Conservation (phyloP, 2,888 invertebrate genomes). For the Eupithecia vulgata region DNA sequence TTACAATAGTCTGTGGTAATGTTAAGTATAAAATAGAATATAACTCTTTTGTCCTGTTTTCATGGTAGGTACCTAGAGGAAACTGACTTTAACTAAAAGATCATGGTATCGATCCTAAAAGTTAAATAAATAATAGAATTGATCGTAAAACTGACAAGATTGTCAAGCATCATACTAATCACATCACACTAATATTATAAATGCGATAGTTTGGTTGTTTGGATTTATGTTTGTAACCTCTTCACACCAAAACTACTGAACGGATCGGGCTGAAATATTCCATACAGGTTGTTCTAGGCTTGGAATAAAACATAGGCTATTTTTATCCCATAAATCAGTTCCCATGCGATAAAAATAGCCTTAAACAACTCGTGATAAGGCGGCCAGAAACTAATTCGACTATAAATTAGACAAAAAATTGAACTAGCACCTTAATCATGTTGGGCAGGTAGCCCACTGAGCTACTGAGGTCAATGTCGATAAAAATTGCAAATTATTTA, state of each 20-base stretch:
- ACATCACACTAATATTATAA: too few species aligned
- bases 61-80: too few species aligned
- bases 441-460: not conserved
- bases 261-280: too few species aligned
- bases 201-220: too few species aligned
- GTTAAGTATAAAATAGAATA: not conserved
- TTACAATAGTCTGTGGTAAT: not conserved
- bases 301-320: too few species aligned
- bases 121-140: not conserved
- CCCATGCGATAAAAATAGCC: too few species aligned
- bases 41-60: not conserved
- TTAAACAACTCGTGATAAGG: too few species aligned
- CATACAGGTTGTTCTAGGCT: too few species aligned
- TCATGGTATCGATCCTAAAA: not conserved
- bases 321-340: too few species aligned
- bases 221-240: too few species aligned
- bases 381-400: not conserved
- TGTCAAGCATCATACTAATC: too few species aligned
- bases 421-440: not conserved
- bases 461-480: slow-evolving; percentile 4
- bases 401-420: not conserved
- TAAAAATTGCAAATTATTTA: slow-evolving; percentile 1
- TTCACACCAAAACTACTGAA: too few species aligned
- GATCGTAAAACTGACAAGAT: not conserved
- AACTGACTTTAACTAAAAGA: not conserved